Base-by-base conservation (phyloP, 2,113 vertebrate species). In the Marcusenius ussheri region DNA sequence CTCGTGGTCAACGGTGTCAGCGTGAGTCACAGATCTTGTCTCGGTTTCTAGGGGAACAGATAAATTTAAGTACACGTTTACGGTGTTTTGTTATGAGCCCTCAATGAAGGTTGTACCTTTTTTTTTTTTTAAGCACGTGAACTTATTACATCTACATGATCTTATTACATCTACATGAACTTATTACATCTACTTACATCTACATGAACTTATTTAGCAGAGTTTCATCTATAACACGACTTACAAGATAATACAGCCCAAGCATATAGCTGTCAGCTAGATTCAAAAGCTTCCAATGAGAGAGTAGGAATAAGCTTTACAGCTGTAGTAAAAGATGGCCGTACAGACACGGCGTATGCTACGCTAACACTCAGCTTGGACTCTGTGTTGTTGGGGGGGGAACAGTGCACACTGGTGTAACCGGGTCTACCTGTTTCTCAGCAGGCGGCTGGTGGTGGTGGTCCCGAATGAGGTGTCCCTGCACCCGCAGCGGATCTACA, bases 371-470 rank as follows among this genome's bases (percentile, higher is more conserved):
- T 70, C 62, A 31, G 74, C 11, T 77, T 77, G 74, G 74, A 39
- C 31, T 49, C 45, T 84, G 45, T 27, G 83, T 46, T 3, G 45
- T 31, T 21, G 17, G 58, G 58, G 9, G 42, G 11, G 19, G 39
- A 19, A 5, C 45, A 47, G 62, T 1, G n/a, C 35, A 31, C 83
- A 45, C 83, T 84, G 51, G 27, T 56, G 27, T 53, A 17, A 39
- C 15, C 0, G n/a, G 27, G 17, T 87, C 4, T 31, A 8, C 24
- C 11, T 56, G 11, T 4, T 86, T 19, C 49, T 53, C 5, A 21
- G 91, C 95, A 99, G 98, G 94, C 97, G 98, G 91, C 96, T 99
- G 93, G 98, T 99, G 94, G 98, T 99, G 95, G 98, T 98, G 95
- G 96, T 97, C 56, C 97, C 97, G 93, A 98, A 96, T 88, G 98